Percentiles rank a stretch among this genome's conserved stretches.
These are phyloP conservation scores for Cloeon dipterum DNA, from an alignment of 2,888 invertebrate species.

Conservation along the genomic window DNA sequence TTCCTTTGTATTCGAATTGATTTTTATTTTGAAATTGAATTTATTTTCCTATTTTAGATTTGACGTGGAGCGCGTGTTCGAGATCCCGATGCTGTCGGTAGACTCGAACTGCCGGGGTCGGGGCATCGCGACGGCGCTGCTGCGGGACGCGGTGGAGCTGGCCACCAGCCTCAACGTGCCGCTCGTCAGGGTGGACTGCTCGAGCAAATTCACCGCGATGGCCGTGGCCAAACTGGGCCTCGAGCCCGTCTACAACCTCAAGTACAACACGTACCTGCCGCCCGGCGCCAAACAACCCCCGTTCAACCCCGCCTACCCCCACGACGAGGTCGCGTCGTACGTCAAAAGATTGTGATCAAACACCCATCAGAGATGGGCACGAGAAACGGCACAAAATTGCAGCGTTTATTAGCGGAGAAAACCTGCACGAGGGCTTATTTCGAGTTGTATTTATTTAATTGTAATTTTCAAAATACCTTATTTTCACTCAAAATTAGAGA, in stretches of 20 bases:
- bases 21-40: too few species aligned
- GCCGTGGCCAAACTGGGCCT: constrained; percentile 48
- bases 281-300: constrained; percentile 31
- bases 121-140: constrained; percentile 38
- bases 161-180: constrained; percentile 26
- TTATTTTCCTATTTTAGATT: too few species aligned
- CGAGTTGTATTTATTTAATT: too few species aligned
- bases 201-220: constrained; percentile 51
- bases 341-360: too few species aligned
- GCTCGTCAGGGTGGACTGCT: constrained; percentile 45
- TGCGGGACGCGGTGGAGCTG: constrained; percentile 31
- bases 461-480: too few species aligned
- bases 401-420: too few species aligned
- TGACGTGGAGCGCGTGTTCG: constrained; percentile 25
- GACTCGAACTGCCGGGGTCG: constrained; percentile 36
- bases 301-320: constrained; percentile 39
- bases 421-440: too few species aligned
- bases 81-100: constrained; percentile 40
- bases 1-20: too few species aligned
- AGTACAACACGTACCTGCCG: constrained; percentile 33
- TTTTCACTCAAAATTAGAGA: too few species aligned
- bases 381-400: too few species aligned
- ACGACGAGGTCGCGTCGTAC: constrained; percentile 31
- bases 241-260: constrained; percentile 35
- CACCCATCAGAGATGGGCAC: too few species aligned